A percentile compares a stretch with the other conserved stretches of the same genome.
phyloP scores from a whole-genome alignment of 2,113 vertebrate genomes.

The Sterna hirundo region DNA sequence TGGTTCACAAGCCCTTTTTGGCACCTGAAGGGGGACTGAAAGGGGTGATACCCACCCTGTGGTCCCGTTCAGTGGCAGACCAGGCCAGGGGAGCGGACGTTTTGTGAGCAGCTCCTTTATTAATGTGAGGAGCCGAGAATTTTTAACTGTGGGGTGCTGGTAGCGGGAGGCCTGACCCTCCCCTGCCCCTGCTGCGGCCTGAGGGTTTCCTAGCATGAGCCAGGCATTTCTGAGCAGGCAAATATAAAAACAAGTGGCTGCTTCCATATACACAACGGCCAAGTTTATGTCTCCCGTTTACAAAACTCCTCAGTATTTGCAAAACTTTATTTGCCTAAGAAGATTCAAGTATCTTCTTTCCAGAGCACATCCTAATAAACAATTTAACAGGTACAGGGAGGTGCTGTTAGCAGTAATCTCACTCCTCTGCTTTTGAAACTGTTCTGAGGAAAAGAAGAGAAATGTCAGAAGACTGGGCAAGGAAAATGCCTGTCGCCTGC shows the following conservation, averaged over 20 bases:
- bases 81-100: rapidly evolving
- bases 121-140: neutral
- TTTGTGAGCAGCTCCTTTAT: neutral
- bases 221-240: neutral
- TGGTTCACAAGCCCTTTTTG: neutral
- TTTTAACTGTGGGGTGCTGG: neutral
- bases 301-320: neutral
- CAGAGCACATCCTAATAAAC: neutral
- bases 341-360: neutral
- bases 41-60: neutral
- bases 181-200: neutral
- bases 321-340: neutral
- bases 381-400: neutral
- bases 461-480: rapidly evolving
- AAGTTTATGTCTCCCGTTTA: neutral
- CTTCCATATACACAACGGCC: neutral
- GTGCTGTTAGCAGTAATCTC: neutral
- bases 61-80: rapidly evolving
- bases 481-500: rapidly evolving
- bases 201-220: no score
- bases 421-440: neutral
- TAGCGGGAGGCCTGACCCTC: neutral
- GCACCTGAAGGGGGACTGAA: no score
- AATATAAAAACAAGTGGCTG: neutral
- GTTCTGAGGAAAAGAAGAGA: neutral